Evolutionary conservation across 2,888 invertebrate species (phyloP), one percentile per base, ranked within the genome.

Genomic region (Mesoligia furuncula): DNA sequence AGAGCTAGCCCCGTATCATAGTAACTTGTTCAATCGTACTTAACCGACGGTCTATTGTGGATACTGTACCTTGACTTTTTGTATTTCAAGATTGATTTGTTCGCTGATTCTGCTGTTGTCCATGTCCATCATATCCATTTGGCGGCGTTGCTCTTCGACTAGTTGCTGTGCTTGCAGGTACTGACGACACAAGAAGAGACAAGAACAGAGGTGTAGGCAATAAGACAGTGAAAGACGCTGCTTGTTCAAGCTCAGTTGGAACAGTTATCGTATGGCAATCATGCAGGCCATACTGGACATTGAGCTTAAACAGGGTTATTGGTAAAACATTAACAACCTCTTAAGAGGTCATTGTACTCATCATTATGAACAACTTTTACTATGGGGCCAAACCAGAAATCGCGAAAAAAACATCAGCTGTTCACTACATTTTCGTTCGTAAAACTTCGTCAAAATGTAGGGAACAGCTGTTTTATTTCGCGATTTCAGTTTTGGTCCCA

Each of bases 61-160:
- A 51, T 17, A 71, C 15, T 20, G 13, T 89, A 96, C 96, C 97
- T 98, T 98, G 17, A 98, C 98, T 83, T 97, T 95, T 87, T 98
- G 97, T 79, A 98, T 98, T 93, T 98, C 98, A 27, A 98, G 92
- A 86, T 97, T 98, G 64, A 98, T 98, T 91, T 98, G 98, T 88
- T 98, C 98, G 85, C 97, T 97, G 90, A 98, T 97, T 69, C 98
- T 95, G 36, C 97, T 97, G 88, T 98, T 98, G 88, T 98, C 98
- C 97, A 98, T 97, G 88, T 98, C 98, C 97, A 98, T 97, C 90
- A 98, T 94, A 82, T 98, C 98, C 90, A 98, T 97, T 89, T 98
- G 98, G 1, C 98, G 95, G 0, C 97, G 95, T 90, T 98, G 98
- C 90, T 98, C 98, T 91, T 98, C 98, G 0, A 98, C 98, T 70